Conservation (phyloP, 1,140 invertebrate genomes). For the Ganaspis sp. region DNA sequence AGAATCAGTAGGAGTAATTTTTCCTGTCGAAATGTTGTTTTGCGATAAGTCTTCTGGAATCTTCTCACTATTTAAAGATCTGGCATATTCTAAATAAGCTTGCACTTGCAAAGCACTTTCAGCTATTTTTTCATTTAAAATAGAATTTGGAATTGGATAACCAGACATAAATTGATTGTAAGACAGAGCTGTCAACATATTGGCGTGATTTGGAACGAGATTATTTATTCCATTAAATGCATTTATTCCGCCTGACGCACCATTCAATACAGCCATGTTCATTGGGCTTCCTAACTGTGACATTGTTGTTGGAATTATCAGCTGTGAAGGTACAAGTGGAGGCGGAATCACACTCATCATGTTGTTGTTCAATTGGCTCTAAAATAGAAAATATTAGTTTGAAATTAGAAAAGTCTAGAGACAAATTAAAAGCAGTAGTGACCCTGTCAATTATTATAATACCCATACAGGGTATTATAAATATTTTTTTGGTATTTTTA, state of each 20-base stretch:
- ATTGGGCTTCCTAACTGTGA: neutral
- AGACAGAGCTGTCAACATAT: slow-evolving; percentile 24
- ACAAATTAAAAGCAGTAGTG: too few species aligned
- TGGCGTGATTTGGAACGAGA: neutral
- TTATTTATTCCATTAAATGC: slow-evolving; percentile 5
- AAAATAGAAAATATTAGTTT: neutral
- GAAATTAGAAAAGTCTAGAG: too few species aligned
- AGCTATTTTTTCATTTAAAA: neutral
- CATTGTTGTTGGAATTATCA: neutral
- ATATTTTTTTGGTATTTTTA: too few species aligned
- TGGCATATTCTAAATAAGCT: slow-evolving; percentile 45
- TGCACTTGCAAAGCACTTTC: slow-evolving; percentile 18
- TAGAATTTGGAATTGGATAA: slow-evolving; percentile 43
- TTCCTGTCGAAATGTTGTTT: neutral
- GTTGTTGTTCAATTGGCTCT: neutral
- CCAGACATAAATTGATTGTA: slow-evolving; percentile 50
- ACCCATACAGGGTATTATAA: too few species aligned
- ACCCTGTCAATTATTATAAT: too few species aligned
- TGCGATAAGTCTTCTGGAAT: neutral
- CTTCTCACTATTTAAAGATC: neutral
- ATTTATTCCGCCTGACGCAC: neutral
- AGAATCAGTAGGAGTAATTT: neutral
- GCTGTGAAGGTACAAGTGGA: neutral
- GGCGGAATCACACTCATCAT: neutral
- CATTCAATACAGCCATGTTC: slow-evolving; percentile 14